Conservation (phyloP, 2,797 vertebrate genomes). For the Sebastes diaconus region DNA sequence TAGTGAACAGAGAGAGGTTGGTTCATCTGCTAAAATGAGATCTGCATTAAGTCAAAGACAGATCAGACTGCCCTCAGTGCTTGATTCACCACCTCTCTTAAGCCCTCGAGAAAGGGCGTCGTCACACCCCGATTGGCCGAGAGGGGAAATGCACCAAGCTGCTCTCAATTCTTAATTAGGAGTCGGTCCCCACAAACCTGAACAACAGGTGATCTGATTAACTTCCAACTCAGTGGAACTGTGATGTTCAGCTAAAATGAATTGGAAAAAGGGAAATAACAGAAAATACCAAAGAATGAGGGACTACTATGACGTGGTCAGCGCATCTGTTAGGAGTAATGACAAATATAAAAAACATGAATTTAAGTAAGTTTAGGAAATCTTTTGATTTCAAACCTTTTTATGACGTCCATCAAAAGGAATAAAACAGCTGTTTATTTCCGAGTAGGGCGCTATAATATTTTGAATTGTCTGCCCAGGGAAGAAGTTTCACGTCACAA, state of each 20-base stretch:
- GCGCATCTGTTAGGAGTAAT: neutral
- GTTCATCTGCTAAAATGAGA: neutral
- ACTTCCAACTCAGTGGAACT: neutral
- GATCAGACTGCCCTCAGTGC: neutral
- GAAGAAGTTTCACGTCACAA: neutral
- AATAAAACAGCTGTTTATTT: neutral
- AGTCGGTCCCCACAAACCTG: neutral
- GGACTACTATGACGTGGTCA: neutral
- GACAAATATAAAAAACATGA: neutral
- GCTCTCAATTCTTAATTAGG: neutral
- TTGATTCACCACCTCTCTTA: fast-evolving
- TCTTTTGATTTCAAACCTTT: neutral
- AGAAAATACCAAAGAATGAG: neutral
- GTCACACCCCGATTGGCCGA: neutral
- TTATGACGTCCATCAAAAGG: neutral
- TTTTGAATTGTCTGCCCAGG: too few relatives aligned
- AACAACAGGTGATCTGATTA: neutral
- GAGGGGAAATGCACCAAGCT: neutral
- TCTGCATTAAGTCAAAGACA: neutral
- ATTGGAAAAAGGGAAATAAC: neutral
- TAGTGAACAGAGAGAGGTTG: neutral
- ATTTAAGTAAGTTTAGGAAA: neutral
- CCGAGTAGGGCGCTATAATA: neutral
- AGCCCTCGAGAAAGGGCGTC: fast-evolving
- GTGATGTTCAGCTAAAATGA: neutral